Conservation (phyloP, 1,140 invertebrate species). For the Meloidogyne hapla region DNA sequence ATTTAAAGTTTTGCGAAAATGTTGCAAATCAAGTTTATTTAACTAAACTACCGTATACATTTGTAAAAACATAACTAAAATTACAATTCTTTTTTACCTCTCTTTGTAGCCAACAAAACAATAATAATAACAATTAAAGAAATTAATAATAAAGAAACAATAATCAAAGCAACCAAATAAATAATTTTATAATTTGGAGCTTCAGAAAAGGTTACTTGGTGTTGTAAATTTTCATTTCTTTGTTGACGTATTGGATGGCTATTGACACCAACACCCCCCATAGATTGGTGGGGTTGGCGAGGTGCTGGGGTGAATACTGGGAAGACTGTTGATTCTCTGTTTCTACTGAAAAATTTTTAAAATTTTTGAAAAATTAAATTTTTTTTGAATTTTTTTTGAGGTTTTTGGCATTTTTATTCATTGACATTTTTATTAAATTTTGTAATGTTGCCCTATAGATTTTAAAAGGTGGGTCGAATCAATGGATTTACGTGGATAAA, state of each 20-base stretch:
- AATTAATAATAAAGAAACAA: slow-evolving; percentile 25
- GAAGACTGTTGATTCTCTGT: slow-evolving; percentile 5
- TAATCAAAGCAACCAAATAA: slow-evolving; percentile 26
- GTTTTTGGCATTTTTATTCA: not conserved
- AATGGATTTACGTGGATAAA: not conserved
- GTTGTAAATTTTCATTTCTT: not conserved
- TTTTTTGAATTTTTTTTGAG: not conserved
- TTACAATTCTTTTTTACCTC: too few relatives aligned
- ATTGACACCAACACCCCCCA: not conserved
- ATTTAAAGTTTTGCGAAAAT: too few relatives aligned
- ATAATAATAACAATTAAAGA: slow-evolving; percentile 26
- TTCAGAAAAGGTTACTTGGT: slow-evolving; percentile 16
- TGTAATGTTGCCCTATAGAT: too few relatives aligned
- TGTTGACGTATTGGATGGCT: not conserved
- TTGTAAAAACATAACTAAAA: too few relatives aligned
- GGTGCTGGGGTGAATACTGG: slow-evolving; percentile 19
- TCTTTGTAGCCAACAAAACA: slow-evolving; percentile 24
- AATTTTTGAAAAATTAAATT: not conserved
- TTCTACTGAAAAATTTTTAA: not conserved
- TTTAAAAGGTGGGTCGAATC: not conserved
- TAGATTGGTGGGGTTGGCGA: slow-evolving; percentile 19
- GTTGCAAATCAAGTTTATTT: too few relatives aligned
- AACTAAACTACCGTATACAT: too few relatives aligned
- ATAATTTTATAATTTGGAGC: slow-evolving; percentile 30
- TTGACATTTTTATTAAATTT: too few relatives aligned